Conservation (phyloP, 2,113 vertebrate species). For the Malurus cyaneus region DNA sequence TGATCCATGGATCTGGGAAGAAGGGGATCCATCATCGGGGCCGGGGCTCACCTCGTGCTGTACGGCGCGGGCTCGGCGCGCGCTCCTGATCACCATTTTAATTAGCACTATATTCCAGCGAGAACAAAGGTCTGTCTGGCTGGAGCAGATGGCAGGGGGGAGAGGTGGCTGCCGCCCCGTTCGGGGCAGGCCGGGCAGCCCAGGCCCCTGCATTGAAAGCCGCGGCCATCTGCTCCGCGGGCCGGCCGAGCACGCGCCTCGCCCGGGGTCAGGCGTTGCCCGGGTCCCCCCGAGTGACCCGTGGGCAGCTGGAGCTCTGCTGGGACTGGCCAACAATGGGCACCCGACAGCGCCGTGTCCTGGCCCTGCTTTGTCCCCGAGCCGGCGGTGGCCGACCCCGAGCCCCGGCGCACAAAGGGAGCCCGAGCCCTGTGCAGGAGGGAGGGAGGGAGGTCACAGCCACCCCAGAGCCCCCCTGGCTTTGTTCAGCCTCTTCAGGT, state of each 20-base stretch:
- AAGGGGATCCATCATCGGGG: rapidly evolving
- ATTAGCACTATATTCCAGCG: slow-evolving; percentile 66
- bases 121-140: slow-evolving; percentile 57
- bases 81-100: slow-evolving; percentile 36
- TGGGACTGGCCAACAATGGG: background rate
- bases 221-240: slow-evolving; percentile 71
- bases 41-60: background rate
- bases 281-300: background rate
- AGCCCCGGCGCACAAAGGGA: background rate
- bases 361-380: slow-evolving; percentile 44
- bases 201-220: slow-evolving; percentile 56
- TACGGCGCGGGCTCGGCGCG: background rate
- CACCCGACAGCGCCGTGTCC: background rate
- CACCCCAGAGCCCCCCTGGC: rapidly evolving
- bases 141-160: slow-evolving; percentile 74
- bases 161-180: slow-evolving; percentile 14
- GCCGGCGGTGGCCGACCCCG: background rate
- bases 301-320: slow-evolving; percentile 49
- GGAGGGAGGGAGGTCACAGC: background rate
- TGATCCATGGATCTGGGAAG: background rate
- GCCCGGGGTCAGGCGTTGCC: slow-evolving; percentile 31
- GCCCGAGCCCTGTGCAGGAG: background rate
- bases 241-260: slow-evolving; percentile 36
- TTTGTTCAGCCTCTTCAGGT: background rate
- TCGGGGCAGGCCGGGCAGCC: background rate